A percentile compares a stretch with the other conserved stretches of the same genome.
These are phyloP conservation scores for Ctenodactylus gundi DNA, from an alignment of 2,113 vertebrate species.

Conservation along the genomic window DNA sequence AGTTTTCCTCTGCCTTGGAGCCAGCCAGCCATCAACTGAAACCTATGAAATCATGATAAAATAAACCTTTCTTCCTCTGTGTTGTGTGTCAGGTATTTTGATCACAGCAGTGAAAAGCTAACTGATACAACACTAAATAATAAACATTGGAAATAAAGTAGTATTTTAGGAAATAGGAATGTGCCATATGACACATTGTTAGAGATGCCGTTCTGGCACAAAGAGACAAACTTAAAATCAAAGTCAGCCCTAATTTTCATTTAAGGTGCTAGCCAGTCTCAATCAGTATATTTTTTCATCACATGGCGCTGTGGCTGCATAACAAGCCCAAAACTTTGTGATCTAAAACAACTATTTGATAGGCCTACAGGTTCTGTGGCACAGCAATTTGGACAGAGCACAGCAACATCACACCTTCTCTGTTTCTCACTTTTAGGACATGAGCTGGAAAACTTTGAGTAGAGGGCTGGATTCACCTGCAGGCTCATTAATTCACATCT, in stretches of 20 bases:
- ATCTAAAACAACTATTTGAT: not conserved
- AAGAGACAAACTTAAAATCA: not conserved
- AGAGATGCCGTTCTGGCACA: not conserved
- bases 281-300: constrained; percentile 12
- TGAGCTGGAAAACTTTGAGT: not conserved
- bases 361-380: not conserved
- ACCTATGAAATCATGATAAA: too few relatives aligned
- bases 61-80: too few relatives aligned
- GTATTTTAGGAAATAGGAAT: constrained; percentile 9
- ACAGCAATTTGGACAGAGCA: not conserved
- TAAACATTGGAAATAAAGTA: constrained; percentile 7
- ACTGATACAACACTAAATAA: not conserved
- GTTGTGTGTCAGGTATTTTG: too few relatives aligned
- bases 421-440: not conserved
- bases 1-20: too few relatives aligned
- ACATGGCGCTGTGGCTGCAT: not conserved
- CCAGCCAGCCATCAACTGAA: too few relatives aligned
- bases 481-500: not conserved
- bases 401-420: not conserved
- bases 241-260: not conserved
- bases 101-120: too few relatives aligned
- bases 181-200: not conserved
- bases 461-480: not conserved
- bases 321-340: not conserved
- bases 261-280: not conserved